Conservation (phyloP, 2,113 vertebrate species). For the Polypterus bichir region DNA sequence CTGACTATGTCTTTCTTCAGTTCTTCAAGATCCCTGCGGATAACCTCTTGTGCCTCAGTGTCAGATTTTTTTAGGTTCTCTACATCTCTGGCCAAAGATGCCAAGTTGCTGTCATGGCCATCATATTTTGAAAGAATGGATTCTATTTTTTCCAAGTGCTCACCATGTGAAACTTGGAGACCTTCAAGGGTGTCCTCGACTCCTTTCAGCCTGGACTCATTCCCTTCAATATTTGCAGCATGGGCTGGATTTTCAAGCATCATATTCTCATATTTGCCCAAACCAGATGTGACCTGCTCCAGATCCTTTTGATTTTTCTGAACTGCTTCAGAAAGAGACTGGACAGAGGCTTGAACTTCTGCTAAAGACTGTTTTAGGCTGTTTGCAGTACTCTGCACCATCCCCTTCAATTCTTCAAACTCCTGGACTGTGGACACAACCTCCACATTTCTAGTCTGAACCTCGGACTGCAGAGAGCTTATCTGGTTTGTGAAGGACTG, state of each 20-base stretch:
- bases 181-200: conserved; percentile 50
- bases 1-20: conserved; percentile 46
- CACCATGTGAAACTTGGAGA: conserved; percentile 24
- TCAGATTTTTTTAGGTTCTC: conserved; percentile 25
- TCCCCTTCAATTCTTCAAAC: conserved; percentile 59
- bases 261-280: conserved; percentile 34
- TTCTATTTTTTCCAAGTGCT: conserved; percentile 42
- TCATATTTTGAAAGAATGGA: conserved; percentile 47
- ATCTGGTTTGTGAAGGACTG: conserved; percentile 61
- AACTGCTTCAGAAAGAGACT: conserved; percentile 43
- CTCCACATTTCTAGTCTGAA: conserved; percentile 77
- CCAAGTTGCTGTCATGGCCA: conserved; percentile 43
- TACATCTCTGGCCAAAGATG: conserved; percentile 26
- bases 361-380: conserved; percentile 54
- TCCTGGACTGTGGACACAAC: conserved; percentile 69
- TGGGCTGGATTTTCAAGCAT: conserved; percentile 28
- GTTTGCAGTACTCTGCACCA: conserved; percentile 52
- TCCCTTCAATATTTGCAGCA: conserved; percentile 38
- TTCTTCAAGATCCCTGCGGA: conserved; percentile 37
- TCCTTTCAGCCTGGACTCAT: conserved; percentile 46
- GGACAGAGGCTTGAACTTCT: conserved; percentile 37
- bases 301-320: conserved; percentile 43
- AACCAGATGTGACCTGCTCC: conserved; percentile 27
- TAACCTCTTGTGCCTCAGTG: conserved; percentile 37
- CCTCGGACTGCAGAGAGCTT: conserved; percentile 60